Evolutionary conservation across 2,113 vertebrate genomes (phyloP).

Genomic region (Chamaea fasciata): DNA sequence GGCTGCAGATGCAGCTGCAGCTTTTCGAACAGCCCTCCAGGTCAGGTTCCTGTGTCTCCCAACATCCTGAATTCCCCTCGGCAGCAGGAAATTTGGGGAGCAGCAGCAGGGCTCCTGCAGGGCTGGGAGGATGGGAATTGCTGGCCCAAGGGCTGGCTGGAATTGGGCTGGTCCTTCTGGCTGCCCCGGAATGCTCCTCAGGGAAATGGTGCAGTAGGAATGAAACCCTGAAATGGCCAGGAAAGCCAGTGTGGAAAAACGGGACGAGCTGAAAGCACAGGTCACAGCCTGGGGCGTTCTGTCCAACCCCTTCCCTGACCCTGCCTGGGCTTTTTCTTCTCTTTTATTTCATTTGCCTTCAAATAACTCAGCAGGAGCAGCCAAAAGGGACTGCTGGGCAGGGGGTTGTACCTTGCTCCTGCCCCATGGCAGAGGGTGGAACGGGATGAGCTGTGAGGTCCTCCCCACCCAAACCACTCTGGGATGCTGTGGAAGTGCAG

Average conservation of each 20-base stretch:
- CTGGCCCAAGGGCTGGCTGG: not conserved
- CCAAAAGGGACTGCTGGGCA: not conserved
- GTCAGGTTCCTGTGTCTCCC: not conserved
- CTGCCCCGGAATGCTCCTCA: fast-evolving
- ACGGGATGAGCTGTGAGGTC: fast-evolving
- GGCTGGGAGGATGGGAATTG: fast-evolving
- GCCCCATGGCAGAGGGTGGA: not conserved
- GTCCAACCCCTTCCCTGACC: not conserved
- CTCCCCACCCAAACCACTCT: not conserved
- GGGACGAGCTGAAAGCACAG: not conserved
- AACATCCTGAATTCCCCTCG: fast-evolving
- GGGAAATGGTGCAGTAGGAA: fast-evolving
- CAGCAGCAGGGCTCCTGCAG: not conserved
- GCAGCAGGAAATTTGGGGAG: fast-evolving
- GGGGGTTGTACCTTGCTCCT: not conserved
- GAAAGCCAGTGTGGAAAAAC: fast-evolving
- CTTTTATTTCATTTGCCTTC: not conserved
- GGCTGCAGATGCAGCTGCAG: not conserved
- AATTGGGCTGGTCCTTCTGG: not conserved
- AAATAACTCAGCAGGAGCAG: not conserved
- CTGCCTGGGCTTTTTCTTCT: not conserved
- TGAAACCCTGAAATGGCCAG: fast-evolving
- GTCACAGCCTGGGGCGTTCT: fast-evolving
- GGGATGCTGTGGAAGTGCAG: not conserved
- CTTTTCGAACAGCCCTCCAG: not conserved